phyloP scores from a whole-genome alignment of 2,888 invertebrate genomes.

The Microplitis deprimator region DNA sequence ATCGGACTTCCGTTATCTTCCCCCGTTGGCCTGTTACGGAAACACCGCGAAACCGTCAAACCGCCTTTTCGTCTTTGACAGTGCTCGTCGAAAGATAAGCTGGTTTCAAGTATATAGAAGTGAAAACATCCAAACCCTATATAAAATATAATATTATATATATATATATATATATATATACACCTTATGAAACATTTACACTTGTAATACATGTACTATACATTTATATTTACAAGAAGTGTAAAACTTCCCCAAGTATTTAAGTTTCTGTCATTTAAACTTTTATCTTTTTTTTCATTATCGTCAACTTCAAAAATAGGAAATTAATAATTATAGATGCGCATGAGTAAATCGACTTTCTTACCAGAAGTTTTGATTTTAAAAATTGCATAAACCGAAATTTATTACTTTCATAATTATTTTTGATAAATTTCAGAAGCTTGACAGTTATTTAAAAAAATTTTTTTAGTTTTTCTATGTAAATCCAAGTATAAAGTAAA shows the following conservation, averaged over 20 bases:
- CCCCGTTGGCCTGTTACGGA: conserved; percentile 46
- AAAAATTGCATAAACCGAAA: too few relatives aligned
- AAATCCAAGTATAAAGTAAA: too few relatives aligned
- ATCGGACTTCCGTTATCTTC: conserved; percentile 69
- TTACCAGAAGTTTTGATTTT: too few relatives aligned
- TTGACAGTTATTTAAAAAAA: too few relatives aligned
- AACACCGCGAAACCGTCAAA: conserved; percentile 65
- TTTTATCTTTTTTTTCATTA: conserved; percentile 20
- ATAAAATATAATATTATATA: not conserved
- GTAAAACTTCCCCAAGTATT: conserved; percentile 50
- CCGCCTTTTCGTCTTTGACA: conserved; percentile 67
- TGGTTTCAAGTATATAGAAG: conserved; percentile 50
- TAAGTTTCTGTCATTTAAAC: conserved; percentile 24
- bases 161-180: not conserved
- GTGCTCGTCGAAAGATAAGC: conserved; percentile 68
- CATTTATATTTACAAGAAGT: conserved; percentile 32
- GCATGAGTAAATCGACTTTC: too few relatives aligned
- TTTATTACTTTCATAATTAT: too few relatives aligned
- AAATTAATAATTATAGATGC: conserved; percentile 33
- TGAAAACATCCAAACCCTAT: conserved; percentile 43
- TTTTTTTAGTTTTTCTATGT: too few relatives aligned
- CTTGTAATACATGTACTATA: too few relatives aligned
- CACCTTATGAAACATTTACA: not conserved
- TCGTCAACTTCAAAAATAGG: conserved; percentile 42
- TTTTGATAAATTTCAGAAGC: too few relatives aligned